These are phyloP conservation scores for Pristionchus mayeri DNA, from an alignment of 2,888 invertebrate genomes.

Conservation along the genomic window DNA sequence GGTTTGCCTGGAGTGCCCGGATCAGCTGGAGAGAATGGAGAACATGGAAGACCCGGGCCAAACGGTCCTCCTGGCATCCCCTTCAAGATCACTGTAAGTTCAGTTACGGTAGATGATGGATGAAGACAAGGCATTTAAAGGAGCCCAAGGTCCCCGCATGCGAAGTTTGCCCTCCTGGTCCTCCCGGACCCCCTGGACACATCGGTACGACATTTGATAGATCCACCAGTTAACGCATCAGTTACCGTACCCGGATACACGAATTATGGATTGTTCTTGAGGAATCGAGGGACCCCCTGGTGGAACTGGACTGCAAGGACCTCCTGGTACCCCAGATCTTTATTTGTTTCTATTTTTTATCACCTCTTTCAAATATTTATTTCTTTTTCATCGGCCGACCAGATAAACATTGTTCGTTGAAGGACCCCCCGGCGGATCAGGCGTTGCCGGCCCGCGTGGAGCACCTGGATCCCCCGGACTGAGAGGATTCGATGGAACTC, in stretches of 20 bases:
- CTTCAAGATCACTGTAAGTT: constrained; percentile 35
- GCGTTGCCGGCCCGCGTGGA: constrained; percentile 18
- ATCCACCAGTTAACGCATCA: too few species aligned
- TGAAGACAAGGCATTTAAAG: not conserved
- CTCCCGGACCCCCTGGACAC: too few species aligned
- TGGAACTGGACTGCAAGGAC: constrained; percentile 20
- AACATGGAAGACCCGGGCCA: constrained; percentile 58
- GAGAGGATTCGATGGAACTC: constrained; percentile 56
- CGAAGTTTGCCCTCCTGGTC: constrained; percentile 46
- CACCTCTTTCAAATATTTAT: too few species aligned
- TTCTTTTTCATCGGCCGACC: too few species aligned
- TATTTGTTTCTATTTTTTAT: too few species aligned
- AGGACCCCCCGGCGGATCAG: constrained; percentile 39
- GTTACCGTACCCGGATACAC: too few species aligned
- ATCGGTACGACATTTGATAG: too few species aligned
- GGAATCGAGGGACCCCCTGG: constrained; percentile 46
- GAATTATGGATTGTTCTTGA: constrained; percentile 13
- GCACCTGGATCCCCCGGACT: constrained; percentile 54
- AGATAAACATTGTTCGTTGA: too few species aligned
- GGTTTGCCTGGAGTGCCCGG: constrained; percentile 59
- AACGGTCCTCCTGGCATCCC: constrained; percentile 59
- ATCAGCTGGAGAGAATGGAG: constrained; percentile 57
- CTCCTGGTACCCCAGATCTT: constrained; percentile 41
- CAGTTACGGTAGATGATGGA: not conserved
- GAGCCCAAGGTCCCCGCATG: constrained; percentile 36